Percentiles rank a stretch among this genome's conserved stretches.
Conservation (phyloP, 2,888 invertebrate genomes). For the Xanthorhoe designata region DNA sequence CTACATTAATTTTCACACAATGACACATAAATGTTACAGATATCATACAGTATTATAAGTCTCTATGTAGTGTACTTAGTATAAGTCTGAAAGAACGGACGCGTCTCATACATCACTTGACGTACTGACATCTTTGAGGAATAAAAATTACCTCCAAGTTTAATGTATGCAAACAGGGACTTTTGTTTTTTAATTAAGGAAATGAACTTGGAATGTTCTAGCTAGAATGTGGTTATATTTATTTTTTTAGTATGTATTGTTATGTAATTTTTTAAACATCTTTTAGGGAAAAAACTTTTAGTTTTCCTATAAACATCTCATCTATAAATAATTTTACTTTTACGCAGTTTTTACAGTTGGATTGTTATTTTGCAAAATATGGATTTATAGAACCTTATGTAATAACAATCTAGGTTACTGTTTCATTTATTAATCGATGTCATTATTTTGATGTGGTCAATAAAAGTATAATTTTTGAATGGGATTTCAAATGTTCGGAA, state of each 20-base stretch:
- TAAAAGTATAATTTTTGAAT: too few species aligned
- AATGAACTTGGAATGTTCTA: slow-evolving; percentile 22
- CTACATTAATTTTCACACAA: slow-evolving; percentile 44
- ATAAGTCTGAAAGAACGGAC: slow-evolving; percentile 70
- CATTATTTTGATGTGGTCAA: too few species aligned
- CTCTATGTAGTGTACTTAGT: slow-evolving; percentile 67
- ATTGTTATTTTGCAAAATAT: too few species aligned
- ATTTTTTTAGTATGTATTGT: not conserved
- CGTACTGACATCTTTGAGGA: slow-evolving; percentile 62
- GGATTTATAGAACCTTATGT: too few species aligned
- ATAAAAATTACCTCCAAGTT: slow-evolving; percentile 63
- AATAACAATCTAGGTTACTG: too few species aligned
- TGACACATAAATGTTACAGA: slow-evolving; percentile 49
- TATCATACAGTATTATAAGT: slow-evolving; percentile 61
- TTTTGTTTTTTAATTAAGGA: slow-evolving; percentile 39
- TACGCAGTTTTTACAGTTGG: too few species aligned
- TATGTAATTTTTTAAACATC: too few species aligned
- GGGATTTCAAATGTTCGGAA: not conserved
- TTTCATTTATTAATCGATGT: too few species aligned
- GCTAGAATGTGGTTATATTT: slow-evolving; percentile 12
- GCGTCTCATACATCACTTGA: slow-evolving; percentile 68
- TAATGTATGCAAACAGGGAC: slow-evolving; percentile 41
- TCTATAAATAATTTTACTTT: too few species aligned
- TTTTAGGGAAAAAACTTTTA: too few species aligned
- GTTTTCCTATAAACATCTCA: too few species aligned